Evolutionary conservation across 2,113 vertebrate species (phyloP).

Genomic region (Lates calcarifer): DNA sequence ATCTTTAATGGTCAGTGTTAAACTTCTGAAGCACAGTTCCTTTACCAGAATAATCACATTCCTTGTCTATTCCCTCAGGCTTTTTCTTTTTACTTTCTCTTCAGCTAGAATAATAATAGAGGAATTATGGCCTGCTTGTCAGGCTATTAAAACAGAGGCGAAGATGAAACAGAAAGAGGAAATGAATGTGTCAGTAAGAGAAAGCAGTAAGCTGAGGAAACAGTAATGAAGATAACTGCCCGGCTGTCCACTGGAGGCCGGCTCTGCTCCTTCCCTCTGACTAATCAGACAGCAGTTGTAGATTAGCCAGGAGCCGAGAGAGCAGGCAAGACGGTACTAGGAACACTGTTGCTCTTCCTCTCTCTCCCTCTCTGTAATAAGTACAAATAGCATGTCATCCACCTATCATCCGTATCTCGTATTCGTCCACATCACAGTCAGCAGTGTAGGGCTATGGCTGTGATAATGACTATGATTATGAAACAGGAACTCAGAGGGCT

Average conservation of each 20-base stretch:
- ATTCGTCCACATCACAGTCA: constrained; percentile 46
- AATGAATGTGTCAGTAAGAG: constrained; percentile 51
- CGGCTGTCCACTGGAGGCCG: constrained; percentile 41
- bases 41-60: constrained; percentile 67
- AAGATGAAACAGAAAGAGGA: constrained; percentile 35
- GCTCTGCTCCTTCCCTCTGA: constrained; percentile 53
- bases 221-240: constrained; percentile 75
- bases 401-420: constrained; percentile 47
- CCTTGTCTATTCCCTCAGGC: constrained; percentile 37
- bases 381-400: constrained; percentile 57
- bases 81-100: constrained; percentile 31
- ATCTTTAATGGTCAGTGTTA: background rate
- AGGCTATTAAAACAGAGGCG: constrained; percentile 68
- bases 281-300: constrained; percentile 70
- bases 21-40: constrained; percentile 20
- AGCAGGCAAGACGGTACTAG: constrained; percentile 16
- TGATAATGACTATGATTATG: constrained; percentile 60
- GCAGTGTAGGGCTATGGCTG: constrained; percentile 25
- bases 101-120: constrained; percentile 65
- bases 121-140: constrained; percentile 68
- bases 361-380: constrained; percentile 62
- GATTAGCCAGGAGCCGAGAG: constrained; percentile 60
- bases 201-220: constrained; percentile 51
- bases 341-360: constrained; percentile 14
- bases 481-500: constrained; percentile 68